These are phyloP conservation scores for Austrolebias charrua DNA, from an alignment of 2,797 vertebrate species.

Conservation along the genomic window DNA sequence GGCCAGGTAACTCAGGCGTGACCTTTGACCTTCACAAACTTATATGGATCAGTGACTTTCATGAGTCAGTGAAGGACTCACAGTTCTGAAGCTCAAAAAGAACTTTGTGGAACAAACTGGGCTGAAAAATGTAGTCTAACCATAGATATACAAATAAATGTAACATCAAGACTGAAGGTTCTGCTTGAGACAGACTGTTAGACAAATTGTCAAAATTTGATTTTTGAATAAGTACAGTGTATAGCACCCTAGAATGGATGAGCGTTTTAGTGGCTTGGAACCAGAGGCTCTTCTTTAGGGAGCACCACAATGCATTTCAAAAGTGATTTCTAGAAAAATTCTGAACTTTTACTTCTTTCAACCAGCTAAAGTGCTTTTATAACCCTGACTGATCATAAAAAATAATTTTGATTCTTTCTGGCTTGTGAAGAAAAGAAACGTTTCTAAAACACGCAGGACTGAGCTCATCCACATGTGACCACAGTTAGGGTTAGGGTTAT, in stretches of 20 bases:
- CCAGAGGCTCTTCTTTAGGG: not conserved
- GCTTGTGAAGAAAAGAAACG: not conserved
- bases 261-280: not conserved
- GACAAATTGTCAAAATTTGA: too few species aligned
- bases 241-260: not conserved
- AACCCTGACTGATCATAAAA: not conserved
- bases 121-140: too few species aligned
- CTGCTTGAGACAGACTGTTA: too few species aligned
- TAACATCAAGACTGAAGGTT: too few species aligned
- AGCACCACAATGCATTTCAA: not conserved
- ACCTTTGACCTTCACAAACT: slow-evolving; percentile 29
- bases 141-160: too few species aligned
- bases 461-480: too few species aligned
- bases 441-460: too few species aligned
- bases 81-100: too few species aligned
- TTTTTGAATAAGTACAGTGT: too few species aligned
- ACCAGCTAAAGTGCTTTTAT: not conserved
- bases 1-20: slow-evolving; percentile 84
- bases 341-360: not conserved
- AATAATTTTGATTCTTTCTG: not conserved
- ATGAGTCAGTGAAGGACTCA: not conserved
- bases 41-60: not conserved
- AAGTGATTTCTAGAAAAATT: not conserved
- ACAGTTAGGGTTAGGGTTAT: too few species aligned
- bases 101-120: too few species aligned